These are phyloP conservation scores for Zosterops borbonicus DNA, from an alignment of 2,113 vertebrate genomes.

Conservation along the genomic window DNA sequence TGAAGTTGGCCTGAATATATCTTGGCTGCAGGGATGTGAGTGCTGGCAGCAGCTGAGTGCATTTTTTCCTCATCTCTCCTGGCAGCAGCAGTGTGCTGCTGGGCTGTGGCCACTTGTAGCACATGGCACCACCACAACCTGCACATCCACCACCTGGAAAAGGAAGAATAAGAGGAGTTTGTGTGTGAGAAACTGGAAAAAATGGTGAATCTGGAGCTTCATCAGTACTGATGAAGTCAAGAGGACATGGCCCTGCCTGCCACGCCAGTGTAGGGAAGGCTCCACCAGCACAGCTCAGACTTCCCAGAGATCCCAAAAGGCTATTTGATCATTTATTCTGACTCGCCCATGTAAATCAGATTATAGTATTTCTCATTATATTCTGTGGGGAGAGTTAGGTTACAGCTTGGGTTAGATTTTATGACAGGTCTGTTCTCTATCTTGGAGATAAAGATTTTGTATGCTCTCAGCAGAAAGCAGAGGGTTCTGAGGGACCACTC, in stretches of 20 bases:
- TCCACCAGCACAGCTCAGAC: background rate
- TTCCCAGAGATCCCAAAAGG: background rate
- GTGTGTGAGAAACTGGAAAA: background rate
- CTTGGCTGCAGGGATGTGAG: background rate
- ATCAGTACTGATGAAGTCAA: background rate
- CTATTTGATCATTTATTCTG: background rate
- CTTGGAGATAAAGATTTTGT: background rate
- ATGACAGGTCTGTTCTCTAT: background rate
- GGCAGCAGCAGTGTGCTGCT: background rate
- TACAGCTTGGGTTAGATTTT: background rate
- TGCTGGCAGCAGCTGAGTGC: background rate
- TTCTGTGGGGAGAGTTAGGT: background rate
- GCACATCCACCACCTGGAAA: background rate
- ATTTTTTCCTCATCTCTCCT: background rate
- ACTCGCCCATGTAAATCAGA: background rate
- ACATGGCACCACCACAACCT: background rate
- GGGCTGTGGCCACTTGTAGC: background rate
- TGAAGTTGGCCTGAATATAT: background rate
- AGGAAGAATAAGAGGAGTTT: background rate
- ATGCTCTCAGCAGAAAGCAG: background rate
- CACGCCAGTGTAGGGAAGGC: rapidly evolving
- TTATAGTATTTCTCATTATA: background rate
- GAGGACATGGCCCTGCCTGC: background rate
- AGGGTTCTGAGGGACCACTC: background rate
- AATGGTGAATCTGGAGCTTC: background rate